Conservation (phyloP, 2,797 vertebrate species). For the Mustela erminea region DNA sequence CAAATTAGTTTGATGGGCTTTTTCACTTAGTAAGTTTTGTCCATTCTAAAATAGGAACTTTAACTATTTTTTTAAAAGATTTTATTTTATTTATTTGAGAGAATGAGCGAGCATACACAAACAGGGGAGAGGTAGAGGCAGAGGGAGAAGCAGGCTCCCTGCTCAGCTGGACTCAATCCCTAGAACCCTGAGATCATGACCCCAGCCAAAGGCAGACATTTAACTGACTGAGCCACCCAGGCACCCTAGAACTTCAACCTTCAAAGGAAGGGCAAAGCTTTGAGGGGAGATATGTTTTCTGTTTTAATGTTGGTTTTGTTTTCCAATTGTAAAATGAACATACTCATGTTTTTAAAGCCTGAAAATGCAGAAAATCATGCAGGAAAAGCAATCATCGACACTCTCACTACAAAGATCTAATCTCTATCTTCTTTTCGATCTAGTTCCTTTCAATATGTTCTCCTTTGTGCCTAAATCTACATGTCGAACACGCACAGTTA, state of each 20-base stretch:
- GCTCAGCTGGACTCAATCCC: neutral
- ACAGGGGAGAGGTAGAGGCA: neutral
- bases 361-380: neutral
- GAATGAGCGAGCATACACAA: neutral
- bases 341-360: neutral
- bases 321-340: constrained; percentile 16
- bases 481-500: neutral
- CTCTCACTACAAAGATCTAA: neutral
- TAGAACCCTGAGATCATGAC: neutral
- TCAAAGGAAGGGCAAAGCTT: neutral
- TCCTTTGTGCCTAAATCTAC: neutral
- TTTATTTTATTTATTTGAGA: neutral
- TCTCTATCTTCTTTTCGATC: neutral
- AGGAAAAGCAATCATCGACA: neutral
- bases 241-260: neutral
- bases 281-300: neutral
- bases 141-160: neutral
- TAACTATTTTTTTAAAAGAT: neutral
- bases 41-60: neutral
- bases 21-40: neutral
- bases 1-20: neutral
- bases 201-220: no score
- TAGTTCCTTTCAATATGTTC: constrained; percentile 5
- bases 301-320: constrained; percentile 21
- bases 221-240: neutral